Evolutionary conservation across 2,888 invertebrate species (phyloP), one percentile per base, ranked within the genome.

Genomic region (Monochamus alternatus): DNA sequence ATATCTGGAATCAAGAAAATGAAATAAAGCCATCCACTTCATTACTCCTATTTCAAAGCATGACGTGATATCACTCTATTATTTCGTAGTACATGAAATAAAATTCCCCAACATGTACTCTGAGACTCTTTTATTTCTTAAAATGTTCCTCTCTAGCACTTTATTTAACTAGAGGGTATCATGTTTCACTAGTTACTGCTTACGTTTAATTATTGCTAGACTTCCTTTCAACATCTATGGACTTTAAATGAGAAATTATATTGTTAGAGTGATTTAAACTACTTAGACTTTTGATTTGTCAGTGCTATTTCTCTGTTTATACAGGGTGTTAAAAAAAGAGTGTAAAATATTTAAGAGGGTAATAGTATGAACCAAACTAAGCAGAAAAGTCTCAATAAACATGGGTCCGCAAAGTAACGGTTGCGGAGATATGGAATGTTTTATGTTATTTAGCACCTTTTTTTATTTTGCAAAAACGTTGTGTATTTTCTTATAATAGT

Each of bases 101-200:
- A 62, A 62, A 62, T 62, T 62, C 32, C 60, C n/a, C 60, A 62
- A 62, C 60, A 38, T 62, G 38, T 62, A 62, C 38, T 62, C 12
- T 32, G 9, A 62, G 31, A n/a, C n/a, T 62, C 38, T 62, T 38
- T 38, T 62, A 62, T 62, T 38, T 62, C 5, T 7, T 32, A 32
- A 32, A 38, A n/a, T 38, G 60, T 38, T 62, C 32, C 12, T 30
- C 38, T 12, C n/a, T 2, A 47, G 47, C 9, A 10, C 12, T 47
- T 12, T 47, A 3, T 47, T 47, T 47, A 47, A 47, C 12, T 3
- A 9, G 12, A 9, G 47, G 8, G 12, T 47, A 47, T 12, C 3
- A 12, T 9, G 47, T 47, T 47, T 10, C 47, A 9, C 47, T 47
- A 12, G 10, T 9, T 12, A 47, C 9, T 47, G 12, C 47, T 47